Percentiles rank a stretch among this genome's conserved stretches.
Evolutionary conservation across 2,888 invertebrate genomes (phyloP).

Genomic region (Steinernema carpocapsae): DNA sequence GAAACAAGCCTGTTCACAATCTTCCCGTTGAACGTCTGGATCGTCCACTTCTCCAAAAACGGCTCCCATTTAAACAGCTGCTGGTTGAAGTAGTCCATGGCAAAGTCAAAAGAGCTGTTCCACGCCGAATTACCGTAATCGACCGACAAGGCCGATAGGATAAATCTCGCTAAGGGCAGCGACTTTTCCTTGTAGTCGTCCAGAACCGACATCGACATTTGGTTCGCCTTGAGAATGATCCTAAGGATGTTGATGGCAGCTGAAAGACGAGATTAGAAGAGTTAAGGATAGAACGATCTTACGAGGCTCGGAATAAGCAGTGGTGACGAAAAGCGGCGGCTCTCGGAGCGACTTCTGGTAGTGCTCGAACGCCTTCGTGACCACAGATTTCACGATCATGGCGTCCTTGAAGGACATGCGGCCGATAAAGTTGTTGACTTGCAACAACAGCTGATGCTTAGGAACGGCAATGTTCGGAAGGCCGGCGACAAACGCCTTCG

Average conservation of each 20-base stretch:
- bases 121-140: slow-evolving; percentile 53
- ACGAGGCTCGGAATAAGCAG: neutral
- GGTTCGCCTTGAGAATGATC: slow-evolving; percentile 76
- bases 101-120: slow-evolving; percentile 48
- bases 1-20: slow-evolving; percentile 46
- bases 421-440: slow-evolving; percentile 51
- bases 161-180: slow-evolving; percentile 87
- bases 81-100: slow-evolving; percentile 87
- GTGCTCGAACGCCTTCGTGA: slow-evolving; percentile 47
- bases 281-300: neutral
- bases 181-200: slow-evolving; percentile 97
- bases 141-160: slow-evolving; percentile 74
- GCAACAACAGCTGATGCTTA: slow-evolving; percentile 43
- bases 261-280: neutral
- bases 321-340: slow-evolving; percentile 46
- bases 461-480: slow-evolving; percentile 10
- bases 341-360: slow-evolving; percentile 39
- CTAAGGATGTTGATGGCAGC: slow-evolving; percentile 45
- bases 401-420: slow-evolving; percentile 62
- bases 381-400: slow-evolving; percentile 50
- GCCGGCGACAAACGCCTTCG: slow-evolving; percentile 42
- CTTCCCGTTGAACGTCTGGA: slow-evolving; percentile 40
- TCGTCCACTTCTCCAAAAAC: slow-evolving; percentile 85
- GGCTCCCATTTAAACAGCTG: slow-evolving; percentile 96
- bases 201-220: slow-evolving; percentile 86